Conservation (phyloP, 2,888 invertebrate species). For the Gisinianus flammeolus region DNA sequence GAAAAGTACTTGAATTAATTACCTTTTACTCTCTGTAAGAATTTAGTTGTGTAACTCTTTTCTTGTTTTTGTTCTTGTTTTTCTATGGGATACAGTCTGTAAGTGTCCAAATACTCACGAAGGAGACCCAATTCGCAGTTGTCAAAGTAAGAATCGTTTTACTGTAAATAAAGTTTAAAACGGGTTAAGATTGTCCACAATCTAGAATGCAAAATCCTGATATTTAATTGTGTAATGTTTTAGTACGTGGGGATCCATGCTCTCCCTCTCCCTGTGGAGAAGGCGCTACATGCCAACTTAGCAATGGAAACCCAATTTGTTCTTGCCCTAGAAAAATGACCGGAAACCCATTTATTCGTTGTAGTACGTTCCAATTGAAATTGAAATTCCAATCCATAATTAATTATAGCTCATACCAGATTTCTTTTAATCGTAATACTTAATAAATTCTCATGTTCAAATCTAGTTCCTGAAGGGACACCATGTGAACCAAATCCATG, state of each 20-base stretch:
- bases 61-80: not conserved
- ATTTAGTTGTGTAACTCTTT: not conserved
- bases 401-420: too few species aligned
- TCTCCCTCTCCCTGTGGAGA: slow-evolving; percentile 56
- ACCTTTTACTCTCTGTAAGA: not conserved
- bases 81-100: slow-evolving; percentile 64
- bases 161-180: slow-evolving; percentile 60
- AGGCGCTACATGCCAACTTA: slow-evolving; percentile 41
- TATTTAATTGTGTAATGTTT: not conserved
- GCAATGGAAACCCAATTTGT: slow-evolving; percentile 72
- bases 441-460: slow-evolving; percentile 27
- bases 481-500: slow-evolving; percentile 74
- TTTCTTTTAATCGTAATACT: too few species aligned
- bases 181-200: not conserved
- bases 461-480: slow-evolving; percentile 84
- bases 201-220: not conserved
- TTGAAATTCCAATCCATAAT: too few species aligned
- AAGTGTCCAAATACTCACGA: slow-evolving; percentile 79
- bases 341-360: slow-evolving; percentile 87
- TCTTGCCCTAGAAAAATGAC: slow-evolving; percentile 83
- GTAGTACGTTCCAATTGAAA: slow-evolving; percentile 78
- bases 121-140: slow-evolving; percentile 68
- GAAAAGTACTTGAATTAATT: not conserved
- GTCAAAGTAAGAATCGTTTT: slow-evolving; percentile 46
- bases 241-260: slow-evolving; percentile 64